A percentile compares a stretch with the other conserved stretches of the same genome.
phyloP scores from a whole-genome alignment of 2,888 invertebrate genomes.

The Drosophila flavopinicola region DNA sequence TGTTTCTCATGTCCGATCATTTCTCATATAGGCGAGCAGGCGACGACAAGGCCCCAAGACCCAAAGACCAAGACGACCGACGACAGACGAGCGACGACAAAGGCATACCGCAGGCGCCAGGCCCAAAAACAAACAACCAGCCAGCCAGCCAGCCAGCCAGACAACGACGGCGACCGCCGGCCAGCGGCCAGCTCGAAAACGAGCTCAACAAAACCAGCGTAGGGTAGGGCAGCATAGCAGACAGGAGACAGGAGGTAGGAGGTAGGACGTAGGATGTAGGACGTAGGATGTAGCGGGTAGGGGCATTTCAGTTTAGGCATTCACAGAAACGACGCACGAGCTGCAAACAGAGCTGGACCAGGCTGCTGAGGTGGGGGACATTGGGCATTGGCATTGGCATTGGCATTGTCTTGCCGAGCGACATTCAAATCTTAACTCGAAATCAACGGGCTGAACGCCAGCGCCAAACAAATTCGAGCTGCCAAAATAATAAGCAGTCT shows the following conservation, averaged over 20 bases:
- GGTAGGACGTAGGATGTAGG: too few species aligned
- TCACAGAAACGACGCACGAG: slow-evolving; percentile 68
- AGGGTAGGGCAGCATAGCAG: not conserved
- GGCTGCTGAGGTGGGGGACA: too few species aligned
- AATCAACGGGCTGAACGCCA: slow-evolving; percentile 73
- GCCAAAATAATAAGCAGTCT: slow-evolving; percentile 78
- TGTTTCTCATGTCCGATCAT: slow-evolving; percentile 83
- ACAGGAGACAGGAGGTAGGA: too few species aligned
- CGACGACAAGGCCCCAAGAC: slow-evolving; percentile 66
- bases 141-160: slow-evolving; percentile 40
- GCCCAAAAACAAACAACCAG: slow-evolving; percentile 64
- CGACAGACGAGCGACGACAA: slow-evolving; percentile 70
- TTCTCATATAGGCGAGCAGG: slow-evolving; percentile 79
- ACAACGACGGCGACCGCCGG: slow-evolving; percentile 56
- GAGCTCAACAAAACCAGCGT: slow-evolving; percentile 38
- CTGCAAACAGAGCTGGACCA: slow-evolving; percentile 12
- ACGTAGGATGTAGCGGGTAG: too few species aligned
- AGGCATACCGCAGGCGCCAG: slow-evolving; percentile 84
- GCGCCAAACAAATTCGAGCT: slow-evolving; percentile 79
- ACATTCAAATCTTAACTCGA: slow-evolving; percentile 84
- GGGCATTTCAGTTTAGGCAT: slow-evolving; percentile 22
- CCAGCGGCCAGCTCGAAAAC: slow-evolving; percentile 52
- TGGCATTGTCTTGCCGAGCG: slow-evolving; percentile 63
- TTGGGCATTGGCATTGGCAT: slow-evolving; percentile 20
- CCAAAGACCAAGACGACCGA: slow-evolving; percentile 32